phyloP scores from a whole-genome alignment of 2,888 invertebrate species.

The Plebejus melissa region DNA sequence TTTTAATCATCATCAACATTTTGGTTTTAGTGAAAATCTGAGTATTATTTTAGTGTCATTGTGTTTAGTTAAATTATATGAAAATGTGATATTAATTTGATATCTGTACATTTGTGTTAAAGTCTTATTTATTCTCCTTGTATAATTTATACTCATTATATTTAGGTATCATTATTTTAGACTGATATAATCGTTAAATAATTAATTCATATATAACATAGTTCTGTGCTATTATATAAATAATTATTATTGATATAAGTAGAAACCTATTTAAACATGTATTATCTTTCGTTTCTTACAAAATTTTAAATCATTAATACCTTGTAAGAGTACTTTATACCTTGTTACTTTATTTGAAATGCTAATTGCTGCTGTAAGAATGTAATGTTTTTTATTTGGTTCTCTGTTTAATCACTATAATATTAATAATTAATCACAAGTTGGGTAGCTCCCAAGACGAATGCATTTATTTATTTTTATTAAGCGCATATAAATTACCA shows the following conservation, averaged over 20 bases:
- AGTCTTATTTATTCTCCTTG: constrained; percentile 8
- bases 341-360: background rate
- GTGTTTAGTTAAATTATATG: background rate
- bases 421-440: background rate
- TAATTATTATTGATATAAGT: background rate
- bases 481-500: background rate
- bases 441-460: background rate
- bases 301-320: background rate
- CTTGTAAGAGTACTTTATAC: background rate
- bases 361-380: background rate
- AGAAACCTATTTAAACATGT: background rate
- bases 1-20: background rate
- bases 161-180: constrained; percentile 18
- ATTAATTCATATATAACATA: background rate
- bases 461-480: background rate
- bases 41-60: constrained; percentile 9
- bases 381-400: background rate
- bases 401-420: background rate
- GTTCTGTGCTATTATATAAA: background rate
- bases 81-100: constrained; percentile 26
- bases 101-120: constrained; percentile 17
- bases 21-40: background rate
- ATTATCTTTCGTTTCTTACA: background rate
- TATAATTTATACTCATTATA: constrained; percentile 6
- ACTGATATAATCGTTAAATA: background rate